phyloP scores from a whole-genome alignment of 2,797 vertebrate species.

The Rhadinocentrus ornatus region DNA sequence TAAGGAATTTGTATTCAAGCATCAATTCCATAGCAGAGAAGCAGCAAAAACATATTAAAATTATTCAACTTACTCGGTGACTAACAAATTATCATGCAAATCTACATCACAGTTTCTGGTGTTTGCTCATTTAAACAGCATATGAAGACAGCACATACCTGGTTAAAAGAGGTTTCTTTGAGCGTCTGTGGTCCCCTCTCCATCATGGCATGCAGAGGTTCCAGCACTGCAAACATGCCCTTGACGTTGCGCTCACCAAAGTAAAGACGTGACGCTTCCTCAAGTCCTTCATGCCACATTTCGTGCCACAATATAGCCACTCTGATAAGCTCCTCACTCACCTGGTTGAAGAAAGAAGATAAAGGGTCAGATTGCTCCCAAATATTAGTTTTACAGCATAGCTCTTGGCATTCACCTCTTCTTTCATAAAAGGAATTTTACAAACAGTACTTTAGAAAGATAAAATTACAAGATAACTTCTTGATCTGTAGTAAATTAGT shows the following conservation, averaged over 20 bases:
- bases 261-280: slow-evolving; percentile 96
- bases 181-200: slow-evolving; percentile 97
- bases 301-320: slow-evolving; percentile 99
- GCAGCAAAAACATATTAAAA: slow-evolving; percentile 3
- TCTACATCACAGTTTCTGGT: not conserved
- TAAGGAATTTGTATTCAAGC: not conserved
- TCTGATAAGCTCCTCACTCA: slow-evolving; percentile 97
- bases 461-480: not conserved
- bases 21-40: not conserved
- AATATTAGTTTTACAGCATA: not conserved
- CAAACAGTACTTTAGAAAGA: not conserved
- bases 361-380: slow-evolving; percentile 13
- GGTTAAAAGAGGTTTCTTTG: slow-evolving; percentile 99
- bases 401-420: not conserved
- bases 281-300: slow-evolving; percentile 99
- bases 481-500: not conserved
- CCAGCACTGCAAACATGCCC: slow-evolving; percentile 98
- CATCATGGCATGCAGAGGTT: slow-evolving; percentile 99
- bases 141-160: slow-evolving; percentile 79
- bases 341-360: slow-evolving; percentile 75
- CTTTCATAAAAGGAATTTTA: not conserved
- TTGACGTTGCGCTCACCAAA: slow-evolving; percentile 98
- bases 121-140: not conserved
- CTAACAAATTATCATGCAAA: not conserved
- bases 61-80: not conserved